Percentiles rank a stretch among this genome's conserved stretches.
These are phyloP conservation scores for Cossypha caffra DNA, from an alignment of 2,797 vertebrate species.

Conservation along the genomic window DNA sequence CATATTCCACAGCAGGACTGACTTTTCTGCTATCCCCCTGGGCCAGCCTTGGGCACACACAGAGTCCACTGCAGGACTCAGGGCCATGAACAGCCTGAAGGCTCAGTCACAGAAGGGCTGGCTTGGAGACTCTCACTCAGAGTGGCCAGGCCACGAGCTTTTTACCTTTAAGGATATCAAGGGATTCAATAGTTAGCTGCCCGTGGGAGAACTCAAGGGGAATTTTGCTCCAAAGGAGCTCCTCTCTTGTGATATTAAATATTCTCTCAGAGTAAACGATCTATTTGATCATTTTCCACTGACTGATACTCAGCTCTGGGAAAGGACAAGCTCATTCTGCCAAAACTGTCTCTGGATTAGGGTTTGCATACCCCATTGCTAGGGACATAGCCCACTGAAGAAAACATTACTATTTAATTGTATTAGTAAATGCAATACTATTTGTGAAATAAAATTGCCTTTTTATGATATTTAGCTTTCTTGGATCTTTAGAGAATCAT, in stretches of 20 bases:
- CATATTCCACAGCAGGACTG: no score
- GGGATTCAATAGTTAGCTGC: neutral
- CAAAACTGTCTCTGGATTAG: constrained; percentile 2
- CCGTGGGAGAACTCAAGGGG: neutral
- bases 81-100: neutral
- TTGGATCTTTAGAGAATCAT: constrained; percentile 46
- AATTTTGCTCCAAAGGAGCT: neutral
- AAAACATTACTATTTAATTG: constrained; percentile 45
- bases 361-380: neutral
- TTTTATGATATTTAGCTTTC: neutral
- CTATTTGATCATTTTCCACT: neutral
- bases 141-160: neutral
- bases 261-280: neutral
- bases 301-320: neutral
- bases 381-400: neutral
- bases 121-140: neutral
- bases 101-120: neutral
- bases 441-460: constrained; percentile 32
- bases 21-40: neutral
- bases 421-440: neutral
- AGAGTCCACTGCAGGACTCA: neutral
- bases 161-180: neutral
- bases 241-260: neutral
- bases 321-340: constrained; percentile 15
- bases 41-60: neutral